A percentile compares a stretch with the other conserved stretches of the same genome.
Evolutionary conservation across 2,888 invertebrate genomes (phyloP).

Genomic region (Ryuthela nishihirai): DNA sequence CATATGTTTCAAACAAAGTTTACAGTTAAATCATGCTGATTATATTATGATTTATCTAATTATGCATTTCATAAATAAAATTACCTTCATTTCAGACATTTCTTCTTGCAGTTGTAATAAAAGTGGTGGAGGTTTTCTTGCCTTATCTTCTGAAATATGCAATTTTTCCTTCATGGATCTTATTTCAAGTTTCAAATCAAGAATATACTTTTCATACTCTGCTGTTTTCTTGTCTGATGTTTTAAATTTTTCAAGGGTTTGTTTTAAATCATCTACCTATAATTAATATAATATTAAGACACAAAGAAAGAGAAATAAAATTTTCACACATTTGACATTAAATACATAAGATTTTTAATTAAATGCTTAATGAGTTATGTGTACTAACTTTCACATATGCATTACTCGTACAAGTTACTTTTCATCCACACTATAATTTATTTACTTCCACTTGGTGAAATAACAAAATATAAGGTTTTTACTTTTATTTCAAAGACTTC

Average conservation of each 20-base stretch:
- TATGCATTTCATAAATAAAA: conserved; percentile 2
- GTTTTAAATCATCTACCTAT: conserved; percentile 55
- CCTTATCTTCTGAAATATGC: conserved; percentile 62
- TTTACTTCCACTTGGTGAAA: no score
- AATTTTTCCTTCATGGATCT: conserved; percentile 62
- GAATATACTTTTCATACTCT: conserved; percentile 46
- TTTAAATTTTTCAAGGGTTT: conserved; percentile 50
- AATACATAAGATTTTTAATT: not conserved
- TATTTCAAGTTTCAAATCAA: conserved; percentile 61
- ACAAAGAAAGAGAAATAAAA: not conserved
- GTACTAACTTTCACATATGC: no score
- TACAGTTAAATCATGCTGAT: no score
- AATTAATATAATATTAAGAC: not conserved
- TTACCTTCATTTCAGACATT: conserved; percentile 65
- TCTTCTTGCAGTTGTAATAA: conserved; percentile 67
- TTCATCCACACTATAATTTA: not conserved
- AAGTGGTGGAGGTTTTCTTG: conserved; percentile 61
- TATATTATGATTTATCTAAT: no score
- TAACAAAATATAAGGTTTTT: no score
- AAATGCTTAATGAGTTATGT: no score
- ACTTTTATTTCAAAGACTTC: no score
- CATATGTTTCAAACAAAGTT: no score
- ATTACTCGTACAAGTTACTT: not conserved
- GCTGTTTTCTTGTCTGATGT: conserved; percentile 39
- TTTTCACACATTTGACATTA: not conserved